Evolutionary conservation across 2,888 invertebrate genomes (phyloP), one percentile per base, ranked within the genome.

Genomic region (Lycia hirtaria): DNA sequence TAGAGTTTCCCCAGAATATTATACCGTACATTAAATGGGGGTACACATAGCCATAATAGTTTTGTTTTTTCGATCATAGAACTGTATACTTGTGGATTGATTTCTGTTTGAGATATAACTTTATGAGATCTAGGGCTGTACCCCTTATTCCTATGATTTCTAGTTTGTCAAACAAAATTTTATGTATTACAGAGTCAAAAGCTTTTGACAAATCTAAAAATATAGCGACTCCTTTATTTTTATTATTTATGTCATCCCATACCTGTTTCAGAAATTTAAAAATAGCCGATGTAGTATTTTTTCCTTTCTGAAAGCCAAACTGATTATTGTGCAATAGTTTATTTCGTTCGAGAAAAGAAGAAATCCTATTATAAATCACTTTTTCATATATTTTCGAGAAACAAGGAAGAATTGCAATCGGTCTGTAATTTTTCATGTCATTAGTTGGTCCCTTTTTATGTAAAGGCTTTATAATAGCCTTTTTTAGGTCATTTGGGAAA

Each of bases 371-470:
- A 14, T 12, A 32, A 3, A 32, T 32, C 3, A 32, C 28, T 19
- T 40, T 54, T 20, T 40, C 20, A 1, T 32, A 44, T 7, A 44
- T 32, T 19, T 30, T 44, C 4, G 44, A 44, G n/a, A 32, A 44
- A 32, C 19, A 32, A 0, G 30, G 10, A 2, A 44, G 35, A 17
- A 37, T 17, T 3, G 17, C 35, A 12, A 37, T 26, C 26, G 26
- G 26, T 26, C 26, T 37, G 17, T 37, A 17, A 17, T 17, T 37
- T 10, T 7, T 12, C 7, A 26, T 26, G 26, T 37, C 35, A 37
- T 37, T 6, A 9, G 7, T 37, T 1, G 35, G 17, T 17, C 35
- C 35, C 9, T 37, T 37, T 17, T 37, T 37, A 9, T 37, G 35
- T 1, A 37, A 9, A 3, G 35, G 35, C 9, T 37, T 37, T 1